Conservation (phyloP, 1,140 invertebrate genomes). For the Zaprionus camerounensis region DNA sequence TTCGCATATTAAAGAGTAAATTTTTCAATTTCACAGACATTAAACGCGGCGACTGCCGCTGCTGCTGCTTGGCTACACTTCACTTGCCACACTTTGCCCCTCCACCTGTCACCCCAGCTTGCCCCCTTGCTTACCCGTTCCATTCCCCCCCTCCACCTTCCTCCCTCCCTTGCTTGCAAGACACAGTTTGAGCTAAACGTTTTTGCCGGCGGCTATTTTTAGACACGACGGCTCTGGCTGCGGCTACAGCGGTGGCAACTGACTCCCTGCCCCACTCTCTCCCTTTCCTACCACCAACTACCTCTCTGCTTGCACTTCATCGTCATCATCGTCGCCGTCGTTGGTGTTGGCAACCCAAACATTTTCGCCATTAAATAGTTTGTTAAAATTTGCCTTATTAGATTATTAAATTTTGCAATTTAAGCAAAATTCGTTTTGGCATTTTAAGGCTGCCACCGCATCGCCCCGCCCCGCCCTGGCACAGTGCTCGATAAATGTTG, state of each 20-base stretch:
- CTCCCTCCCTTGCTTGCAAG: not conserved
- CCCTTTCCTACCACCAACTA: not conserved
- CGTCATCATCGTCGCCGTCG: not conserved
- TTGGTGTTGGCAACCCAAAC: constrained; percentile 38
- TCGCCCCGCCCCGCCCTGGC: not conserved
- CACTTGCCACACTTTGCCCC: constrained; percentile 26
- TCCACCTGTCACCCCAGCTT: not conserved
- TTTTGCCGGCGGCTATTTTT: constrained; percentile 66
- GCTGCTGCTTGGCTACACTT: constrained; percentile 35
- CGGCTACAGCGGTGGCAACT: constrained; percentile 16
- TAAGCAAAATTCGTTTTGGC: constrained; percentile 74
- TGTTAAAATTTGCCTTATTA: constrained; percentile 82
- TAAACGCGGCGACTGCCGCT: constrained; percentile 70
- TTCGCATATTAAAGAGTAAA: constrained; percentile 82
- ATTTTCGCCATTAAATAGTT: constrained; percentile 79
- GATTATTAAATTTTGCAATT: constrained; percentile 82
- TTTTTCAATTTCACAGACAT: constrained; percentile 82
- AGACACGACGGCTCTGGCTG: constrained; percentile 30
- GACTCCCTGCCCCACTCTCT: not conserved
- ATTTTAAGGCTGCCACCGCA: constrained; percentile 41
- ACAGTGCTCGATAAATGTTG: constrained; percentile 28
- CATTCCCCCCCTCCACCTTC: not conserved
- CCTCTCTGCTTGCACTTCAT: constrained; percentile 11
- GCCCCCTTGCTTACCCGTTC: constrained; percentile 8
- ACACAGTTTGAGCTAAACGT: constrained; percentile 71